These are phyloP conservation scores for Acromyrmex charruanus DNA, from an alignment of 1,140 invertebrate species.

Conservation along the genomic window DNA sequence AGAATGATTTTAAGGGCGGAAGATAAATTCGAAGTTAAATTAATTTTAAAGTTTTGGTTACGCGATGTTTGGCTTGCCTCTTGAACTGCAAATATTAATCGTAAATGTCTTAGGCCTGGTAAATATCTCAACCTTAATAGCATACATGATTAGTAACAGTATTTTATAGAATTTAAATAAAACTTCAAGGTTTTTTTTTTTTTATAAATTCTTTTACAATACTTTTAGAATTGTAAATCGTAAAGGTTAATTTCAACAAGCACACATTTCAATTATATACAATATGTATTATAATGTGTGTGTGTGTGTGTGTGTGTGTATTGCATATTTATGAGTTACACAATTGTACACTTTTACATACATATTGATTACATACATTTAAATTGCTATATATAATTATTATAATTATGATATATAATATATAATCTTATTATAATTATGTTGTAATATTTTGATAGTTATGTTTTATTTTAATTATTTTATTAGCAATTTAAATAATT, in stretches of 20 bases:
- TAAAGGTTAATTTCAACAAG: slow-evolving; percentile 18
- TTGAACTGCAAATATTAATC: slow-evolving; percentile 23
- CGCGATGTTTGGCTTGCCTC: slow-evolving; percentile 8
- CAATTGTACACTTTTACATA: neutral
- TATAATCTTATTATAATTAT: too few species aligned
- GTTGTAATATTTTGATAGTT: too few species aligned
- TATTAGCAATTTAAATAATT: too few species aligned
- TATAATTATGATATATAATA: neutral
- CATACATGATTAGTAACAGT: neutral
- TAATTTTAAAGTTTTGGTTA: neutral
- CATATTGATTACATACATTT: neutral
- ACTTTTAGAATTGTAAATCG: neutral
- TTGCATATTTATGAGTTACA: neutral
- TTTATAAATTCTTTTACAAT: neutral
- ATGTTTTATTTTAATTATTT: too few species aligned
- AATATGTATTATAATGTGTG: neutral
- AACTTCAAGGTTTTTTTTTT: neutral
- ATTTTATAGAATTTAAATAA: neutral
- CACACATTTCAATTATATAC: neutral
- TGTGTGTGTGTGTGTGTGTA: too few species aligned
- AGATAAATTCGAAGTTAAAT: slow-evolving; percentile 1
- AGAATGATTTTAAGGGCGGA: slow-evolving; percentile 27
- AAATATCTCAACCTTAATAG: slow-evolving; percentile 10
- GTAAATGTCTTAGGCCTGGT: slow-evolving; percentile 33
- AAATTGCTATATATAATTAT: neutral